These are phyloP conservation scores for Dichetophora obliterata DNA, from an alignment of 2,888 invertebrate species.

Conservation along the genomic window DNA sequence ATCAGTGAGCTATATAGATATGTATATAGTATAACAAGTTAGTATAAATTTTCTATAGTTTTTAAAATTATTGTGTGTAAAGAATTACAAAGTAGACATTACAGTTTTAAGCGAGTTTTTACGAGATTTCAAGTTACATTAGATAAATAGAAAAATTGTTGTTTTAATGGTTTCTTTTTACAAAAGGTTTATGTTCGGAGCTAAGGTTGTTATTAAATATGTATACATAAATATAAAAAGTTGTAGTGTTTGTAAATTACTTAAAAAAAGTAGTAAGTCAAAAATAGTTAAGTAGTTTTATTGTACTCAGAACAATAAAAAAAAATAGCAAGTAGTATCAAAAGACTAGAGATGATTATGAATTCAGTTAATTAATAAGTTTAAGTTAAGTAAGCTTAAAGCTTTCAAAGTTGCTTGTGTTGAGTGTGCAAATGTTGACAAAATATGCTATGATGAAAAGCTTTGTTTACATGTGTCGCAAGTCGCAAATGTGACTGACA, in stretches of 20 bases:
- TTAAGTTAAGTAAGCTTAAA: neutral
- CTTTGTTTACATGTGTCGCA: constrained; percentile 11
- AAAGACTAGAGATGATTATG: constrained; percentile 49
- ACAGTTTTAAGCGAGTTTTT: constrained; percentile 52
- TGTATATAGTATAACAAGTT: constrained; percentile 1
- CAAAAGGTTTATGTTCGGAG: constrained; percentile 35
- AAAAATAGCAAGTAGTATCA: constrained; percentile 64
- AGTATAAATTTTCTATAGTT: too few species aligned
- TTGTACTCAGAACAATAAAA: constrained; percentile 49
- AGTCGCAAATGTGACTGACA: neutral
- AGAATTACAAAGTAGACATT: constrained; percentile 47
- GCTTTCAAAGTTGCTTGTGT: neutral
- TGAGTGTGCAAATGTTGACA: constrained; percentile 34
- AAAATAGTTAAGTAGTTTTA: constrained; percentile 40
- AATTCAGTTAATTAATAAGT: constrained; percentile 1
- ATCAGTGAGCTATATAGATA: neutral
- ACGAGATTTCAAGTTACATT: constrained; percentile 53
- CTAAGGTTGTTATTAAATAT: constrained; percentile 23
- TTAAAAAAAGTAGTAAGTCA: constrained; percentile 43
- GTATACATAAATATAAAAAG: constrained; percentile 38
- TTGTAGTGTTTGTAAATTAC: constrained; percentile 50
- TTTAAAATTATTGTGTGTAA: constrained; percentile 20
- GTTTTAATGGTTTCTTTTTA: constrained; percentile 41
- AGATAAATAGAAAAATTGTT: constrained; percentile 40
- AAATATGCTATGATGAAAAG: neutral